Base-by-base conservation (phyloP, 2,888 invertebrate species). In the Eubasilissa splendida region DNA sequence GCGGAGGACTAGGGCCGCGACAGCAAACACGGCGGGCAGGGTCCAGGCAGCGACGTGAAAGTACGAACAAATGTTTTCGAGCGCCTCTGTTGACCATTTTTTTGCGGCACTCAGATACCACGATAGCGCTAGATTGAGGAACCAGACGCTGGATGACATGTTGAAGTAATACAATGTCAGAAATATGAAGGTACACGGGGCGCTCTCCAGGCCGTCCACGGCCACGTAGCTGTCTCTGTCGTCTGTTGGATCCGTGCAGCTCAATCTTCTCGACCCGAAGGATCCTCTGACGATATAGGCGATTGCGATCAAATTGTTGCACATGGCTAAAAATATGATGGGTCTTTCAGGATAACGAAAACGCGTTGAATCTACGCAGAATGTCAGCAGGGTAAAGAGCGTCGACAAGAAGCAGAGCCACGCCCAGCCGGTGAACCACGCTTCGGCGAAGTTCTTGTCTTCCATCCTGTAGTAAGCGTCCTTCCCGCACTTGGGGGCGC, bases 311-410 rank as follows among this genome's bases (percentile, higher is more conserved):
- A 95, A 91, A 85, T 95, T 94, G 87, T 97, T 96, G 88, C 97
- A 97, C 0, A 96, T 92, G 5, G 97, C 96, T 82, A 97, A 91
- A 89, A 96, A 98, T 80, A 98, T 94, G 59, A 97, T 95, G 0
- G 98, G 97, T 66, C 97, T 91, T 86, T 98, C 98, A 0, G 98
- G 98, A 89, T 98, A 98, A 60, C 96, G 93, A 87, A 98, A 99
- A 76, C 98, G 90, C 58, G 94, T 93, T 53, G 96, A 95, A 86
- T 98, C 97, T 60, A 97, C 95, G 89, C 96, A 93, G 88, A 97
- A 97, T 0, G 98, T 98, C 74, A 96, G 90, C 85, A 96, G 88
- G 0, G 95, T 95, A 87, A 98, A 97, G 0, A 95, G 90, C 0
- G 97, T 96, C 14, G 97, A 94, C 1, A 95, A 90, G 85, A 96